These are phyloP conservation scores for Emydura subglobosa DNA, from an alignment of 2,113 vertebrate genomes.

Conservation along the genomic window DNA sequence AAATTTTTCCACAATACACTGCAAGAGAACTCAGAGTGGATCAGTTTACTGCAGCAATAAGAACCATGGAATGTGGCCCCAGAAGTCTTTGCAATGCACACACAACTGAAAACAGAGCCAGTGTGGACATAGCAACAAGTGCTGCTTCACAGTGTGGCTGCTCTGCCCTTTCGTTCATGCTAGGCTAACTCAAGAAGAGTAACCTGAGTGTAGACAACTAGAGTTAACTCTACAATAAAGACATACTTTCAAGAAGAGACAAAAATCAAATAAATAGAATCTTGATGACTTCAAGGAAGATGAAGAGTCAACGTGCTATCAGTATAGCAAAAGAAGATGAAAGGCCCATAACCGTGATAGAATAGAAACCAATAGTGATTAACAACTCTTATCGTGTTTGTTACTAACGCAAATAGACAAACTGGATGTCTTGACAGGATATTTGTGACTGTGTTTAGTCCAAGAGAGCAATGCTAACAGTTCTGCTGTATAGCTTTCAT, in stretches of 20 bases:
- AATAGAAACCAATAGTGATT: conserved; percentile 32
- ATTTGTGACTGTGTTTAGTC: neutral
- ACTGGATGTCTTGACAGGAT: conserved; percentile 36
- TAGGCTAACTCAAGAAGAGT: neutral
- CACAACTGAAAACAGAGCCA: too few species aligned
- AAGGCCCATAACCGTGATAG: conserved; percentile 20
- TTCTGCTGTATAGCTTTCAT: neutral
- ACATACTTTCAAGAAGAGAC: neutral
- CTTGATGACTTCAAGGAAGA: neutral
- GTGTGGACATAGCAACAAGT: neutral
- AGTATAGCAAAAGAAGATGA: conserved; percentile 25
- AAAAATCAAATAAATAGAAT: neutral
- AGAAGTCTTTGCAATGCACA: neutral
- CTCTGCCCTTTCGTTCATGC: neutral
- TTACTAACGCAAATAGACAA: neutral
- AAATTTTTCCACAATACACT: too few species aligned
- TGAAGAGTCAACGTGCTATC: neutral
- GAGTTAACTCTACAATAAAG: neutral
- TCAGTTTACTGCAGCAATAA: too few species aligned
- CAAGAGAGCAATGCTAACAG: neutral
- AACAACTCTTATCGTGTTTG: conserved; percentile 6
- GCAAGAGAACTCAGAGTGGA: too few species aligned
- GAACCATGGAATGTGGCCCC: too few species aligned
- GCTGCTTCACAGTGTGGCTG: neutral
- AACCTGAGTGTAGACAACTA: neutral